These are phyloP conservation scores for Dendrocopos noguchii DNA, from an alignment of 2,113 vertebrate genomes.

Conservation along the genomic window DNA sequence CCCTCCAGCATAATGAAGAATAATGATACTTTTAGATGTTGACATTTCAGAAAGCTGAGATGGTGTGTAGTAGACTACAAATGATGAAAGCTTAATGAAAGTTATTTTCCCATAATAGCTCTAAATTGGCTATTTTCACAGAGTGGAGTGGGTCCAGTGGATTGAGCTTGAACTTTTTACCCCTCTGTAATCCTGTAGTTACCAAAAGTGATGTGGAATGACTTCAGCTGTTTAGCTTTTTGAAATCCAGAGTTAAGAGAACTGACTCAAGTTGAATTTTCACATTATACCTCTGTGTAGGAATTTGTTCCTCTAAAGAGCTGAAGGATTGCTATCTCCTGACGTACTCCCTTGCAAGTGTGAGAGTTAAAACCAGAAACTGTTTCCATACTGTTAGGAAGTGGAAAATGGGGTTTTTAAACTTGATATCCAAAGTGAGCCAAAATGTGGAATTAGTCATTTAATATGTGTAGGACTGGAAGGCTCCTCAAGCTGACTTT, in stretches of 20 bases:
- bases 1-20: slow-evolving; percentile 52
- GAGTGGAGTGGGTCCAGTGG: slow-evolving; percentile 33
- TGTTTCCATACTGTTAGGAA: background rate
- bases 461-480: background rate
- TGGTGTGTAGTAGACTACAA: slow-evolving; percentile 54
- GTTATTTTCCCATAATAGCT: slow-evolving; percentile 71
- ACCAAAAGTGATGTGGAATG: slow-evolving; percentile 21
- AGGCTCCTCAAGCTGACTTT: background rate
- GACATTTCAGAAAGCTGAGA: slow-evolving; percentile 67
- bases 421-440: background rate
- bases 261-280: slow-evolving; percentile 14
- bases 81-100: slow-evolving; percentile 76
- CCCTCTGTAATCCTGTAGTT: slow-evolving; percentile 40
- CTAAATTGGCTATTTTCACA: slow-evolving; percentile 52
- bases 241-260: slow-evolving; percentile 4
- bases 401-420: background rate
- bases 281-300: background rate
- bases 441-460: background rate
- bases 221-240: slow-evolving; percentile 12
- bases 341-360: background rate
- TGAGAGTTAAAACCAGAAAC: background rate
- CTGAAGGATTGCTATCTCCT: background rate
- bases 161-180: slow-evolving; percentile 66
- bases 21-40: slow-evolving; percentile 65
- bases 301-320: background rate